A percentile compares a stretch with the other conserved stretches of the same genome.
Conservation (phyloP, 2,113 vertebrate genomes). For the Cyanistes caeruleus region DNA sequence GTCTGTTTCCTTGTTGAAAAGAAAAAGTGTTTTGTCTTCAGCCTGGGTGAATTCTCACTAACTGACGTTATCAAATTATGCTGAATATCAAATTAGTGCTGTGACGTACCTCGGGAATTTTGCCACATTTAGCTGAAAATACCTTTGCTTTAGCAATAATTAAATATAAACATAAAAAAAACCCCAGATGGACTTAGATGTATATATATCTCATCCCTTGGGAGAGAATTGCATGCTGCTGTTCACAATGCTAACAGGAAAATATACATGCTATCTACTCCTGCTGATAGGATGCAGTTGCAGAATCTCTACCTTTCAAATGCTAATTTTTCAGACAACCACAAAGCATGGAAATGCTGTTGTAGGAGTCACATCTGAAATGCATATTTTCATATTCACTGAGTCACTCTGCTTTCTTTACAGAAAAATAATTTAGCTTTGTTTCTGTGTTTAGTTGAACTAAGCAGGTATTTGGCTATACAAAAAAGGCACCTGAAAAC, state of each 20-base stretch:
- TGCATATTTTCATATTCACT: neutral
- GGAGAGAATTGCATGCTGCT: neutral
- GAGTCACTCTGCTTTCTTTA: neutral
- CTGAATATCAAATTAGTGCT: neutral
- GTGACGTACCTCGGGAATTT: accelerated
- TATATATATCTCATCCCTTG: neutral
- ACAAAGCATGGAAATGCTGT: neutral
- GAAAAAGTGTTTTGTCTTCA: neutral
- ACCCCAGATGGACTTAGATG: neutral
- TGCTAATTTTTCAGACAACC: neutral
- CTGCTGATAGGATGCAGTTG: neutral
- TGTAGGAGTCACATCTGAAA: neutral
- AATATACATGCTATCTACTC: neutral
- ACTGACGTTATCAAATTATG: neutral
- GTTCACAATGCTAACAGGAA: neutral
- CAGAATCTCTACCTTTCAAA: neutral
- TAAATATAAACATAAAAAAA: neutral
- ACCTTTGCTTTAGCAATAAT: neutral
- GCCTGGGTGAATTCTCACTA: neutral
- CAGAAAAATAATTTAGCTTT: neutral
- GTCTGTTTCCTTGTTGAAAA: neutral
- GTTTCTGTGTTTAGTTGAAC: neutral
- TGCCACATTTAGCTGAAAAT: neutral
- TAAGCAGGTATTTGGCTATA: neutral
- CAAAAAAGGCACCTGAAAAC: neutral